Percentiles rank a stretch among this genome's conserved stretches.
Evolutionary conservation across 2,888 invertebrate species (phyloP).

Genomic region (Lycia hirtaria): DNA sequence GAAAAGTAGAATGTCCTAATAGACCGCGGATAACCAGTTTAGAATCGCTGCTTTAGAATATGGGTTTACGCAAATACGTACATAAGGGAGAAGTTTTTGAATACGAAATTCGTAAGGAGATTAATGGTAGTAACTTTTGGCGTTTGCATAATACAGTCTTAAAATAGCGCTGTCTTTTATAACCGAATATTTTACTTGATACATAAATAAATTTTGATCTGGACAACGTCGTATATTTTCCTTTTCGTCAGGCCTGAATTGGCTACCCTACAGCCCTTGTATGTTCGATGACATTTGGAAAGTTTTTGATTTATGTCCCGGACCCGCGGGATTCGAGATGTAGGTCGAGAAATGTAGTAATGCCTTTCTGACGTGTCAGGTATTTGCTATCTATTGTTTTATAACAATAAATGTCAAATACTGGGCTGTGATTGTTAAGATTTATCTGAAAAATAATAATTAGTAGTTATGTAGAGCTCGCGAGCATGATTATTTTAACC

Average conservation of each 20-base stretch:
- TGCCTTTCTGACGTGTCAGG: not conserved
- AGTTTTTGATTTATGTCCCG: constrained; percentile 72
- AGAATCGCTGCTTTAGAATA: too few species aligned
- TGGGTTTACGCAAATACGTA: not conserved
- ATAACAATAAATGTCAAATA: not conserved
- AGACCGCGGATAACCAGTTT: too few species aligned
- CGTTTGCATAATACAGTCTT: not conserved
- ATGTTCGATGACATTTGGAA: constrained; percentile 59
- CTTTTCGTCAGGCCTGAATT: not conserved
- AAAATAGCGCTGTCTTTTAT: not conserved
- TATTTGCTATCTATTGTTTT: not conserved
- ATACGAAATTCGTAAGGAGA: not conserved
- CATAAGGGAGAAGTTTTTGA: constrained; percentile 1
- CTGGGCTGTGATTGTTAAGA: too few species aligned
- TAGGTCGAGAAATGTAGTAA: constrained; percentile 13
- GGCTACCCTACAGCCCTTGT: constrained; percentile 12
- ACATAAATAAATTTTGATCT: not conserved
- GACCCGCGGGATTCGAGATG: constrained; percentile 30
- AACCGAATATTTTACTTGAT: not conserved
- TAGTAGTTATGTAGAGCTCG: too few species aligned
- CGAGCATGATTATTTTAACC: too few species aligned
- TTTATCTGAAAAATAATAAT: too few species aligned
- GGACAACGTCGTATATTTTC: constrained; percentile 1
- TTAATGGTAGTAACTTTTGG: not conserved
- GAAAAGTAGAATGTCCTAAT: too few species aligned